A percentile compares a stretch with the other conserved stretches of the same genome.
These are phyloP conservation scores for Macropodus opercularis DNA, from an alignment of 2,797 vertebrate genomes.

Conservation along the genomic window DNA sequence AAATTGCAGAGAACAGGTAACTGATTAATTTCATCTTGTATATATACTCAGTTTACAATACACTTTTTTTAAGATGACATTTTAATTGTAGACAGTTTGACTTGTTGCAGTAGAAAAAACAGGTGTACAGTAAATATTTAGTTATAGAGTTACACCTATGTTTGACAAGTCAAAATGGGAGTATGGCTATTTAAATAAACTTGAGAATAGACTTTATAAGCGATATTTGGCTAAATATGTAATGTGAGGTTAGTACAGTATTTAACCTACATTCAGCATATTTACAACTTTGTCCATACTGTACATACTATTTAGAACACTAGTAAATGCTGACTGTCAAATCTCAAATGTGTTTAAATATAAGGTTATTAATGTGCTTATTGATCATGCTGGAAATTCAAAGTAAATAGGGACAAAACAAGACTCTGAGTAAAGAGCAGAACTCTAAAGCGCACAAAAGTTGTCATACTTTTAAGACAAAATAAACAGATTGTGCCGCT, in stretches of 20 bases:
- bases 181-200: no score
- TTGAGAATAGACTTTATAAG: neutral
- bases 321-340: neutral
- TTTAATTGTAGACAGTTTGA: no score
- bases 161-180: neutral
- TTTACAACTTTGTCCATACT: neutral
- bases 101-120: no score
- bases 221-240: neutral
- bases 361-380: neutral
- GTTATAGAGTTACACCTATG: neutral
- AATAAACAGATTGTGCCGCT: neutral
- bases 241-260: no score
- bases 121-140: no score
- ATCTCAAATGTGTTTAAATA: no score
- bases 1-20: no score
- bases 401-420: neutral
- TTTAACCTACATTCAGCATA: neutral
- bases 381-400: neutral
- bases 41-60: no score
- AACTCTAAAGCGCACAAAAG: neutral
- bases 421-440: conserved; percentile 10
- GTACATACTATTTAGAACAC: no score
- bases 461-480: neutral
- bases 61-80: no score
- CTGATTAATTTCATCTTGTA: no score